Conservation (phyloP, 2,797 vertebrate species). For the Pogoniulus pusillus region DNA sequence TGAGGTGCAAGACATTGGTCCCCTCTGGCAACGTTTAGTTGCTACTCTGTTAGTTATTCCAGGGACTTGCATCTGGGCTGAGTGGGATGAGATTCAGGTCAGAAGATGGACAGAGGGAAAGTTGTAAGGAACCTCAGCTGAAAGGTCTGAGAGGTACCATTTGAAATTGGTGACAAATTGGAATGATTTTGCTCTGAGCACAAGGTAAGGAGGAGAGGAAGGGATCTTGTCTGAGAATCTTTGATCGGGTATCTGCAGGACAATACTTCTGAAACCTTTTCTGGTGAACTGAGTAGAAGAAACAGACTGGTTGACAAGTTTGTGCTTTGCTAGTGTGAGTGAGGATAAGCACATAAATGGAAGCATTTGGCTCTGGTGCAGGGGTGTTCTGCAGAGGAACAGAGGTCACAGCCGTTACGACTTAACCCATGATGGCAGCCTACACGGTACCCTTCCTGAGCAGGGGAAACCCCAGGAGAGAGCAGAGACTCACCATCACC, state of each 20-base stretch:
- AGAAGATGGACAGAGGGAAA: not conserved
- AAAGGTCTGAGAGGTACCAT: not conserved
- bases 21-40: not conserved
- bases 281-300: not conserved
- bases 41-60: not conserved
- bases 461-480: not conserved
- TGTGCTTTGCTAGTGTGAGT: not conserved
- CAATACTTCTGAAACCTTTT: not conserved
- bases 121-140: not conserved
- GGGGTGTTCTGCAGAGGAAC: not conserved
- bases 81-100: not conserved
- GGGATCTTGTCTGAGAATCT: not conserved
- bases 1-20: not conserved
- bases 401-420: too few species aligned
- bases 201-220: not conserved
- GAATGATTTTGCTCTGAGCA: not conserved
- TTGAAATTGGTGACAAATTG: not conserved
- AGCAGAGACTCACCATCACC: not conserved
- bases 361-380: not conserved
- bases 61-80: not conserved
- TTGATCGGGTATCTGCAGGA: not conserved
- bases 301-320: not conserved
- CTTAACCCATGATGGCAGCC: too few species aligned
- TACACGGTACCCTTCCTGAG: not conserved
- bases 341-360: not conserved